Conservation (phyloP, 2,113 vertebrate species). For the Protobothrops mucrosquamatus region DNA sequence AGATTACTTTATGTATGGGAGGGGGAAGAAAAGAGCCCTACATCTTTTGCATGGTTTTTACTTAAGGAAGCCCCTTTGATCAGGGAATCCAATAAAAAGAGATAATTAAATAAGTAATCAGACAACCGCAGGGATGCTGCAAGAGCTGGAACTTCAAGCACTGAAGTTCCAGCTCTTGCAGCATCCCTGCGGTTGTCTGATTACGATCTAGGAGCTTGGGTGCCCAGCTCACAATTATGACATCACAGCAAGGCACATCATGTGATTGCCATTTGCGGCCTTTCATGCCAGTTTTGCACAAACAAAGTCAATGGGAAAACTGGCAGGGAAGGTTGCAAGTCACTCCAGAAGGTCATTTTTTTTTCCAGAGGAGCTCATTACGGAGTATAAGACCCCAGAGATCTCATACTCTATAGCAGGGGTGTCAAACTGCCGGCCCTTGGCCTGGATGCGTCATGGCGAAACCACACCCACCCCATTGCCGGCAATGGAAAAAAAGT, state of each 20-base stretch:
- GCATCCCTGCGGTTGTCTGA: not conserved
- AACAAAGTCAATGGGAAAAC: not conserved
- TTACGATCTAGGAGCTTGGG: not conserved
- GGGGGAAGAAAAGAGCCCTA: too few species aligned
- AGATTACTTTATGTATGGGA: not conserved
- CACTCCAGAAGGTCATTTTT: not conserved
- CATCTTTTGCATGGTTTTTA: not conserved
- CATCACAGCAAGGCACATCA: not conserved
- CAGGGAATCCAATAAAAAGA: not conserved
- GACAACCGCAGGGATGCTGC: too few species aligned
- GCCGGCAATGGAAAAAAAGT: too few species aligned
- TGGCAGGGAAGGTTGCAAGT: not conserved
- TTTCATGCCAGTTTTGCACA: not conserved
- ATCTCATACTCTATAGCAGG: not conserved
- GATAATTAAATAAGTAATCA: not conserved
- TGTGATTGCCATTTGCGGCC: not conserved
- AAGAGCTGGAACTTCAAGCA: too few species aligned
- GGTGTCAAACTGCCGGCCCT: too few species aligned
- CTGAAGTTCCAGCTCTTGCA: not conserved
- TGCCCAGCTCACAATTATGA: not conserved
- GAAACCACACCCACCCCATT: too few species aligned
- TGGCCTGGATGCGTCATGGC: too few species aligned
- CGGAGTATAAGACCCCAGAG: not conserved
- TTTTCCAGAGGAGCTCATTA: not conserved
- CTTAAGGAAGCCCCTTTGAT: not conserved